Conservation (phyloP, 2,888 invertebrate genomes). For the Poecilus cupreus region DNA sequence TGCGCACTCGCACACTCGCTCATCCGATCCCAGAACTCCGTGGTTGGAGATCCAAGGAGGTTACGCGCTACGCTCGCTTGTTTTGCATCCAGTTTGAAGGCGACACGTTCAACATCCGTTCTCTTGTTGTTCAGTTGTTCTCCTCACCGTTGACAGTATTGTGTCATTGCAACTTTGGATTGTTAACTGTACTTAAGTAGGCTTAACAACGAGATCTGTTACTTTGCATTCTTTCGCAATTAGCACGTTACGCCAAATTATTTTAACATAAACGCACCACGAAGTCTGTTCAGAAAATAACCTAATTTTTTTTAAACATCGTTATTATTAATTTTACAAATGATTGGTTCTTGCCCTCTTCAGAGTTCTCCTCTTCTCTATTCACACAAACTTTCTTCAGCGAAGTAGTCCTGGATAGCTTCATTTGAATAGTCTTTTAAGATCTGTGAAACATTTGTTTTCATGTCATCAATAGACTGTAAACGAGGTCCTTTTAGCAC, state of each 20-base stretch:
- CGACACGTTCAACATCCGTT: constrained; percentile 40
- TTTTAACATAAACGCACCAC: too few species aligned
- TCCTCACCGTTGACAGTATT: constrained; percentile 38
- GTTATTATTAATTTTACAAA: too few species aligned
- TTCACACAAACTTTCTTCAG: too few species aligned
- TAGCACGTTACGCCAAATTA: constrained; percentile 7
- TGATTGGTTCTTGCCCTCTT: too few species aligned
- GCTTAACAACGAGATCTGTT: constrained; percentile 29
- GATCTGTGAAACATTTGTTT: too few species aligned
- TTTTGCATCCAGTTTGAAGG: constrained; percentile 43
- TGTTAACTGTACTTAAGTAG: constrained; percentile 31
- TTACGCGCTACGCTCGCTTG: constrained; percentile 25
- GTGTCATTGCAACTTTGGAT: constrained; percentile 28
- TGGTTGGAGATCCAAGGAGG: constrained; percentile 25
- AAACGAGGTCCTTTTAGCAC: too few species aligned
- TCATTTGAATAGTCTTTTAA: too few species aligned
- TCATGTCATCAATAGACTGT: too few species aligned
- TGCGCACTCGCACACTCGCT: constrained; percentile 21
- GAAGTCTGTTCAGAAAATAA: too few species aligned
- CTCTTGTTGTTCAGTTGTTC: background rate
- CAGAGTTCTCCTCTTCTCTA: too few species aligned
- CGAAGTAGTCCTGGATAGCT: too few species aligned
- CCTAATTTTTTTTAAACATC: too few species aligned
- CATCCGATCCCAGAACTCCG: constrained; percentile 39
- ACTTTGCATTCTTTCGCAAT: constrained; percentile 38